Base-by-base conservation (phyloP, 2,797 vertebrate genomes). In the Thalassophryne amazonica region DNA sequence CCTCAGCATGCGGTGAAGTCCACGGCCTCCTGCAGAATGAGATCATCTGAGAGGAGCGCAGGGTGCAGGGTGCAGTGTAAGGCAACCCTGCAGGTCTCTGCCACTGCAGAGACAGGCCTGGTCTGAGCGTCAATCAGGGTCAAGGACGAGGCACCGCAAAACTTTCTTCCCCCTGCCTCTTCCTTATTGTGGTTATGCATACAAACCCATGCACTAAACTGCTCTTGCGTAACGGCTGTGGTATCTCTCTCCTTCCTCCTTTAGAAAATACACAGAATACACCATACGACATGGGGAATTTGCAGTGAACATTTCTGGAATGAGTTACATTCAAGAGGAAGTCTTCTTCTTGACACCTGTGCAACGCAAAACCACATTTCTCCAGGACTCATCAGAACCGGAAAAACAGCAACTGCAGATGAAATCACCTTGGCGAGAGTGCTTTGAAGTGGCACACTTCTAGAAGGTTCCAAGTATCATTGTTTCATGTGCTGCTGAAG, bases 11-110 rank as follows among this genome's bases (percentile, higher is more conserved):
- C 49, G 12, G 74, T 24, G 61, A 42, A 61, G 67, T 32, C 31
- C 1, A 49, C 57, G 76, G 54, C 69, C 66, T 64, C 69, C 81
- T 76, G 87, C 85, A 89, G 76, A 69, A 86, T 84, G 83, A 86
- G 76, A 73, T 88, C 86, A 87, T 87, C 75, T 60, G 56, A 69
- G 50, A 39, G 42, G 47, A n/a, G n/a, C n/a, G n/a, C n/a, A n/a
- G n/a, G n/a, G n/a, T n/a, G n/a, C n/a, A n/a, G 50, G 54, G 57
- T 7, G 41, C 2, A 1, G 57, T 45, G 56, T 9, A 23, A 60
- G 51, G 42, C 62, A 45, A 55, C 54, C 69, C 58, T 80, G 80
- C 69, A 55, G 65, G 52, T 82, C 64, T 59, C 58, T 28, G 51
- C 54, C 67, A 69, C 71, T 78, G 80, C 78, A 72, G 78, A 78